Evolutionary conservation across 2,888 invertebrate species (phyloP), one percentile per base, ranked within the genome.

Genomic region (Scaptomyza caliginosa): DNA sequence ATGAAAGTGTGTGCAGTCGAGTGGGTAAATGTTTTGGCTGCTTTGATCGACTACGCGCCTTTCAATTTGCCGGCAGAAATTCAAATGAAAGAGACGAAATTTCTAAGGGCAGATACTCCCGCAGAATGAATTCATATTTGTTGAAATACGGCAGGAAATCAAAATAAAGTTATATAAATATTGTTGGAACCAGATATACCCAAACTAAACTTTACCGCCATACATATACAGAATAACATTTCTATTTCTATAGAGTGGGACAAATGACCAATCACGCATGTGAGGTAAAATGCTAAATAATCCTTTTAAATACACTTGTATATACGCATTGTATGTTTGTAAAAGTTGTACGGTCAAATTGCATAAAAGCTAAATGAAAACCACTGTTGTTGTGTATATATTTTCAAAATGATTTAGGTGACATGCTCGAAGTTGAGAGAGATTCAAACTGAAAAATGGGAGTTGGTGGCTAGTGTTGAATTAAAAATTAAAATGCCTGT

Each of bases 401-500:
- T 58, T 24, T 24, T 36, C 32, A 38, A 50, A 65, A 50, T 56
- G 52, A 43, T 54, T 62, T 68, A 45, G 13, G 59, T 13, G 55
- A 54, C 43, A 50, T 34, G 30, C 43, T 39, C n/a, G 7, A 10
- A 28, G 45, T 6, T 23, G 19, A 13, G 10, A 34, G 8, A 21
- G 19, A 19, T 39, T 11, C 11, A 21, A 19, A 19, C 21, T 21
- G 2, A 21, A 21, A 21, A 32, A 6, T 21, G 26, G 28, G 26
- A 28, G 48, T 7, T 46, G 36, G 10, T 8, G 8, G 13, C 5
- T 17, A 52, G 34, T 54, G 62, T 55, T 69, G 52, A 52, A 66
- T 84, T 73, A 68, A 65, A 77, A 77, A 84, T 84, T 77, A 63
- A 77, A 84, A 77, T 59, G 59, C 59, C 59, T 24, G 51, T 43